Evolutionary conservation across 2,113 vertebrate species (phyloP).

Genomic region (Hymenochirus boettgeri): DNA sequence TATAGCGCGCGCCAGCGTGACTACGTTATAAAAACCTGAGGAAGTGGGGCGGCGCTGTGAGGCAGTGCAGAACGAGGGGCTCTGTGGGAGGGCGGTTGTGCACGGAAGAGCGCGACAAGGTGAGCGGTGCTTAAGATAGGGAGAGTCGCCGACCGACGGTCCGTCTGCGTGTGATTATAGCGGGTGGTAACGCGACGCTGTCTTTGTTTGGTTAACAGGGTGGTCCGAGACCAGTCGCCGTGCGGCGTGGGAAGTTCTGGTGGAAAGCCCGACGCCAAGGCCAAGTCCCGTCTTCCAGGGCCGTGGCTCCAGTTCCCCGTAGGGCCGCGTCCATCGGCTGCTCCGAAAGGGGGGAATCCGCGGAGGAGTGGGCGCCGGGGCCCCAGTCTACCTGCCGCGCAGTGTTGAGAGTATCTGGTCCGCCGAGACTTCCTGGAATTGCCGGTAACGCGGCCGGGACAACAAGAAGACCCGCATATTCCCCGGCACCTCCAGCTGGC

Average conservation of each 20-base stretch:
- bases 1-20: no score
- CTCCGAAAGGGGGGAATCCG: conserved; percentile 83
- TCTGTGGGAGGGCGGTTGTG: no score
- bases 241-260: conserved; percentile 84
- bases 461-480: conserved; percentile 89
- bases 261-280: conserved; percentile 80
- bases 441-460: conserved; percentile 87
- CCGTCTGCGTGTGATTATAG: no score
- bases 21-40: no score
- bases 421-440: conserved; percentile 86
- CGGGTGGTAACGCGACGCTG: no score
- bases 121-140: no score
- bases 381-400: conserved; percentile 81
- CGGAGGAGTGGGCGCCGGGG: conserved; percentile 81
- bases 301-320: conserved; percentile 87
- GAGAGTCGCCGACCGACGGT: no score
- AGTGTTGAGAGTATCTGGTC: conserved; percentile 90
- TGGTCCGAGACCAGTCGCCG: no score
- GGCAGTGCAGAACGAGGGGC: no score
- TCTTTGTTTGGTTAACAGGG: no score
- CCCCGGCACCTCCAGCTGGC: conserved; percentile 82
- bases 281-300: conserved; percentile 83
- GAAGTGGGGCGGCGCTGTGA: no score
- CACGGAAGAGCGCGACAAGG: no score
- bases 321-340: conserved; percentile 81